These are phyloP conservation scores for Acipenser transmontanus DNA, from an alignment of 2,797 vertebrate genomes.

Conservation along the genomic window DNA sequence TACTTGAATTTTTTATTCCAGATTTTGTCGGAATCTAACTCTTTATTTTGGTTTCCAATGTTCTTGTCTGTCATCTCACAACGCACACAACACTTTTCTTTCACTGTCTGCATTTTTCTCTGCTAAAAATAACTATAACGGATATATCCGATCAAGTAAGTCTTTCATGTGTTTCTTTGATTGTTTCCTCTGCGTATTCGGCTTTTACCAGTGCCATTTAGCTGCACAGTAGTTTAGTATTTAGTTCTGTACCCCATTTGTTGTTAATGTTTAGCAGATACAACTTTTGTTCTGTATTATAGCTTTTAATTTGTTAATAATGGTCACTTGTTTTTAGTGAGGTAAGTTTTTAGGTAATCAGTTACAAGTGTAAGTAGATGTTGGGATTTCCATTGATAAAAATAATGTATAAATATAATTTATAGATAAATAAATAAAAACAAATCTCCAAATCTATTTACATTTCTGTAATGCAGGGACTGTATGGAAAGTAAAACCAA, in stretches of 20 bases:
- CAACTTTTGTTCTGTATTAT: slow-evolving; percentile 1
- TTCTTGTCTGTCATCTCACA: slow-evolving; percentile 37
- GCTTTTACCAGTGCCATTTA: slow-evolving; percentile 11
- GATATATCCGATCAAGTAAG: slow-evolving; percentile 80
- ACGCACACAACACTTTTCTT: slow-evolving; percentile 35
- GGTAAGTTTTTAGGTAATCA: not conserved
- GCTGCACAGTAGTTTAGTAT: slow-evolving; percentile 21
- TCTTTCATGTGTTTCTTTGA: slow-evolving; percentile 39
- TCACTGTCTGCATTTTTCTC: slow-evolving; percentile 57
- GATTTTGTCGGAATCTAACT: slow-evolving; percentile 6
- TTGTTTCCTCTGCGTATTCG: slow-evolving; percentile 25
- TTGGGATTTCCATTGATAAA: not conserved
- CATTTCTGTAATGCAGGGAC: no score
- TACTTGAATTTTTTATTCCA: not conserved
- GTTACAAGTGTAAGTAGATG: not conserved
- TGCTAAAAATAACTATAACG: slow-evolving; percentile 78
- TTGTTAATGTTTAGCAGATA: slow-evolving; percentile 8
- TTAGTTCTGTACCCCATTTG: slow-evolving; percentile 28
- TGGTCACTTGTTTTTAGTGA: not conserved
- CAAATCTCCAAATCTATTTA: no score
- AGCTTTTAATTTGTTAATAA: slow-evolving; percentile 7
- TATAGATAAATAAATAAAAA: no score
- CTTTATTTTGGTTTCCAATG: slow-evolving; percentile 19
- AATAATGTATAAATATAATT: no score
- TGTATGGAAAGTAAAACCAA: no score